Evolutionary conservation across 2,888 invertebrate species (phyloP), one percentile per base, ranked within the genome.

Genomic region (Athalia cordata): DNA sequence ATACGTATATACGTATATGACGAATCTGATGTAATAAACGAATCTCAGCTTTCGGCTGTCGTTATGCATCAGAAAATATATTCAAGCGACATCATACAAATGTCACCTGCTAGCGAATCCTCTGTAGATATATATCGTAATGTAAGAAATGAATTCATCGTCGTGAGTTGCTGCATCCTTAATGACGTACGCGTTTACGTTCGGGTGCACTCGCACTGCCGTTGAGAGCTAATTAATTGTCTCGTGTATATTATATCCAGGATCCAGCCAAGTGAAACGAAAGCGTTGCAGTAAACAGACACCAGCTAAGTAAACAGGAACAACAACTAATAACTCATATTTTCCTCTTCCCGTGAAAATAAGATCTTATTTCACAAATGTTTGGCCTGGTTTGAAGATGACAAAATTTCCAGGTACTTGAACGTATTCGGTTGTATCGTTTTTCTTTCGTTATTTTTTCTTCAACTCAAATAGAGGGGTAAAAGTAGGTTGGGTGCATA

Each of bases 251-350:
- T 47, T 45, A 7, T 13, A 72, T 72, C 72, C 57, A 6, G 47
- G 72, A 11, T 11, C 13, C 11, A 57, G 15, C 13, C 52, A 29
- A 52, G 29, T 52, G 52, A 52, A 68, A 50, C 11, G 52, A 49
- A 57, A 70, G 70, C 29, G 29, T 29, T 57, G 70, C 70, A 70
- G 70, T 70, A 70, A 70, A 70, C 70, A 70, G 59, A 45, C 43
- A 47, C 59, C 45, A 57, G 55, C 29, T 13, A 52, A 70, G 57
- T 13, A 68, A 68, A 55, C 11, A n/a, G 29, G 68, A 55, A 43
- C 11, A 55, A 29, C 55, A 68, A 68, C 55, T 55, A 29, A 29
- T 29, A 29, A 29, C 29, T 29, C 29, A 29, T 52, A 68, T 68
- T 43, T 52, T 68, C 43, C 55, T 43, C 55, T 5, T 55, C 11